Evolutionary conservation across 2,113 vertebrate species (phyloP).

Genomic region (Aleadryas rufinucha): DNA sequence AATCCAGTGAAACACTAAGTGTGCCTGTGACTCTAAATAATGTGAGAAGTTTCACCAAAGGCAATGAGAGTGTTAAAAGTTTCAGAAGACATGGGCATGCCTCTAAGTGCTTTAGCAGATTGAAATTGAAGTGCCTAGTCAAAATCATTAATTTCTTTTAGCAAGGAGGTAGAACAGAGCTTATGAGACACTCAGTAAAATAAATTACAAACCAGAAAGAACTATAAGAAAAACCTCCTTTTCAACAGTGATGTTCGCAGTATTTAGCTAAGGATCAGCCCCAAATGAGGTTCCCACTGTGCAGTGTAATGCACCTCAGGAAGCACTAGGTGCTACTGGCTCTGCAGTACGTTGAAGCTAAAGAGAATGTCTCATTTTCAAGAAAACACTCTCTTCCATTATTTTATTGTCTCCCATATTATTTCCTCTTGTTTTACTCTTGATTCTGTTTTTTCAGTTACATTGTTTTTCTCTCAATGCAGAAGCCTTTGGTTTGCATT

Average conservation of each 20-base stretch:
- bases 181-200: not conserved
- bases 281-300: not conserved
- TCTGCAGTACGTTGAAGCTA: not conserved
- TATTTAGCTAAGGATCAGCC: not conserved
- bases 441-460: not conserved
- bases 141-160: not conserved
- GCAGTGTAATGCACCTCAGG: not conserved
- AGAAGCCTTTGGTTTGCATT: not conserved
- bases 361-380: not conserved
- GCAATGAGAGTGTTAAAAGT: not conserved
- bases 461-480: rapidly evolving
- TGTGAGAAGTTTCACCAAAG: not conserved
- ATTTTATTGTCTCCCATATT: not conserved
- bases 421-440: not conserved
- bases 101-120: not conserved
- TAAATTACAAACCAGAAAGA: not conserved
- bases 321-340: not conserved
- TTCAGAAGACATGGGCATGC: not conserved
- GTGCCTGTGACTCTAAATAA: not conserved
- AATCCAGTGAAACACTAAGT: not conserved
- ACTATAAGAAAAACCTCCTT: not conserved
- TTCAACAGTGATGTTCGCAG: not conserved
- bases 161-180: not conserved
- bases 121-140: not conserved
- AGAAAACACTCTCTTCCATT: not conserved